Conservation (phyloP, 2,888 invertebrate genomes). For the Sarcophaga rosellei region DNA sequence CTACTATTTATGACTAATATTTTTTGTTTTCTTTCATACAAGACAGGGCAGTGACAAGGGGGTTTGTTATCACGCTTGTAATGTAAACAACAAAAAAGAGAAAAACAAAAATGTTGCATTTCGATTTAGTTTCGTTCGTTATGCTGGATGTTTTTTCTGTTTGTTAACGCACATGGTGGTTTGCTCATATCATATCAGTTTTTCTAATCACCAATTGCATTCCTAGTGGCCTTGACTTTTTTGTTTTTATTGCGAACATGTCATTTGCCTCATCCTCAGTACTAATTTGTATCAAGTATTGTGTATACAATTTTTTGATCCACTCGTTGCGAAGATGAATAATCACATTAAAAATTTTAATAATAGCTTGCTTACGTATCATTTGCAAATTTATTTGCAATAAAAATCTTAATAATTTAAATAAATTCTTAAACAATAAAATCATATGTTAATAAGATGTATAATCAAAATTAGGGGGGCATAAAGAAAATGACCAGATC, state of each 20-base stretch:
- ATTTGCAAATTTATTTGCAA: no score
- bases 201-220: not conserved
- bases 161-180: constrained; percentile 30
- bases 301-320: not conserved
- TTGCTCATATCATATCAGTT: constrained; percentile 22
- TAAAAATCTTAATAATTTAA: no score
- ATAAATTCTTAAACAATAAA: no score
- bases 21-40: not conserved
- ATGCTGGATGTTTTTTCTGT: not conserved
- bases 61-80: not conserved
- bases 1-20: not conserved
- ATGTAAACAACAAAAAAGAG: not conserved
- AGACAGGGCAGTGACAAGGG: not conserved
- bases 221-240: constrained; percentile 41
- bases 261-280: not conserved
- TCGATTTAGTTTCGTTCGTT: no score
- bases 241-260: constrained; percentile 3
- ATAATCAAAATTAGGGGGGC: no score
- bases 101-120: no score
- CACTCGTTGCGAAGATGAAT: not conserved
- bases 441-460: no score
- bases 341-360: no score
- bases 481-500: no score
- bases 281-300: not conserved
- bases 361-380: no score